Conservation (phyloP, 2,888 invertebrate species). For the Trichacis sp. region DNA sequence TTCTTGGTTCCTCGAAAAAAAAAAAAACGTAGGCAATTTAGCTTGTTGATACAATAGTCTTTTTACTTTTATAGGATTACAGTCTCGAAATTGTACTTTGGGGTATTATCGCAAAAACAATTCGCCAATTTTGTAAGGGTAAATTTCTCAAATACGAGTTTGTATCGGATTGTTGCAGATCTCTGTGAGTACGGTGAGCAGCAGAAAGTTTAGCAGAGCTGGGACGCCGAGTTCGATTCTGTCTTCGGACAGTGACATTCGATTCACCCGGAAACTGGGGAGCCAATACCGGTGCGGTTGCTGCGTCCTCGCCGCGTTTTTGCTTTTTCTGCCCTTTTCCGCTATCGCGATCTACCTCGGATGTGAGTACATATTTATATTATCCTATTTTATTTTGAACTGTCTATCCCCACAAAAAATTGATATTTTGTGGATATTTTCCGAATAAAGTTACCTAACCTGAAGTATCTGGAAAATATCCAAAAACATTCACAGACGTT, state of each 20-base stretch:
- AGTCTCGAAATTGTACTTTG: too few species aligned
- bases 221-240: slow-evolving; percentile 82
- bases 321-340: slow-evolving; percentile 82
- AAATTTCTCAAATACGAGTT: too few species aligned
- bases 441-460: too few species aligned
- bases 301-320: slow-evolving; percentile 85
- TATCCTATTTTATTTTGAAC: too few species aligned
- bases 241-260: slow-evolving; percentile 89
- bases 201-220: slow-evolving; percentile 71
- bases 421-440: too few species aligned
- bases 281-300: slow-evolving; percentile 90
- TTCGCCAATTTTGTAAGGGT: neutral
- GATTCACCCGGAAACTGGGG: slow-evolving; percentile 87
- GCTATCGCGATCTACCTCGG: slow-evolving; percentile 77
- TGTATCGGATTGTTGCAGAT: slow-evolving; percentile 66
- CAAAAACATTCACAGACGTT: too few species aligned
- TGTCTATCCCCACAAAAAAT: too few species aligned
- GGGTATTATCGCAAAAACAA: neutral
- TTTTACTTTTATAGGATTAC: too few species aligned
- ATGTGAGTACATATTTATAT: slow-evolving; percentile 76
- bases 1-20: too few species aligned
- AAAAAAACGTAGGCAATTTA: neutral
- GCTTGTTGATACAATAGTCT: neutral
- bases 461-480: too few species aligned
- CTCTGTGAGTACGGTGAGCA: slow-evolving; percentile 70